Evolutionary conservation across 2,113 vertebrate genomes (phyloP).

Genomic region (Garra rufa): DNA sequence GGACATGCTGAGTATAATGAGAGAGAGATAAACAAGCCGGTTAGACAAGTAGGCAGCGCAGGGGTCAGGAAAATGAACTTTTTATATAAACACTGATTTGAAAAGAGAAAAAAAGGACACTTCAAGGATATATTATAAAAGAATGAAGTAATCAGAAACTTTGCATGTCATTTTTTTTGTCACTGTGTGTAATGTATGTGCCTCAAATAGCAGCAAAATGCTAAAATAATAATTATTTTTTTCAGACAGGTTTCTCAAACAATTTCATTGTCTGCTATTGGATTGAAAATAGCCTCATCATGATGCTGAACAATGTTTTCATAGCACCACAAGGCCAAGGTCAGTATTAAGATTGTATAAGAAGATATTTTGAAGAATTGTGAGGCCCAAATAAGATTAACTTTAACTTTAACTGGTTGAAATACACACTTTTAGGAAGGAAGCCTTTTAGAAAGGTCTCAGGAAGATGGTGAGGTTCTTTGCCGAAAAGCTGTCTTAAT

Average conservation of each 20-base stretch:
- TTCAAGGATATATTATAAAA: slow-evolving; percentile 11
- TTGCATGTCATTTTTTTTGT: not conserved
- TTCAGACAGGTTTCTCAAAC: not conserved
- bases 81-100: slow-evolving; percentile 30
- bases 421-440: not conserved
- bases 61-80: slow-evolving; percentile 51
- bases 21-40: slow-evolving; percentile 36
- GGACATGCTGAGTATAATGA: slow-evolving; percentile 27
- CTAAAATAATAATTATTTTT: not conserved
- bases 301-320: not conserved
- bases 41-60: slow-evolving; percentile 37
- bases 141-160: not conserved
- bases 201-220: not conserved
- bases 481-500: not conserved
- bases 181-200: not conserved
- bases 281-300: not conserved
- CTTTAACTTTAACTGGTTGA: not conserved
- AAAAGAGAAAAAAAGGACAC: slow-evolving; percentile 10
- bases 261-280: not conserved
- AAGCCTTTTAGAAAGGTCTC: not conserved
- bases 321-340: not conserved
- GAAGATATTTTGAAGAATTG: not conserved
- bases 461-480: not conserved
- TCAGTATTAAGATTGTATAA: not conserved
- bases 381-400: not conserved